phyloP scores from a whole-genome alignment of 1,140 invertebrate species.

The Drosophila sturtevanti region DNA sequence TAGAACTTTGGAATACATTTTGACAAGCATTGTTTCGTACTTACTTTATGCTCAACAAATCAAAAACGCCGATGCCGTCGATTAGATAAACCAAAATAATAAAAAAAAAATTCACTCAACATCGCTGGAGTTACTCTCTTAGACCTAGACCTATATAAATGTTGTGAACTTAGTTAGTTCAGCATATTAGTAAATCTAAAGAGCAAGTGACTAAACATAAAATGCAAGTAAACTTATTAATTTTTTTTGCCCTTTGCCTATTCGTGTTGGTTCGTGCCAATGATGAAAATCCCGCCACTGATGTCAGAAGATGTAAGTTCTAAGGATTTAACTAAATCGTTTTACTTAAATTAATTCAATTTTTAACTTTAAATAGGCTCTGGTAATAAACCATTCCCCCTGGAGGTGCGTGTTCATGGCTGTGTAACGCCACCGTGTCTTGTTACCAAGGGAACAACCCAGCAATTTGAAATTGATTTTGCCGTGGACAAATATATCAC shows the following conservation, averaged over 20 bases:
- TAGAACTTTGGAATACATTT: neutral
- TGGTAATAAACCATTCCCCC: constrained; percentile 63
- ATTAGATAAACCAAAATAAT: constrained; percentile 44
- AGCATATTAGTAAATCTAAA: constrained; percentile 10
- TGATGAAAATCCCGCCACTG: constrained; percentile 38
- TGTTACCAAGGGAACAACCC: constrained; percentile 51
- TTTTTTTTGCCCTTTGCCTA: constrained; percentile 43
- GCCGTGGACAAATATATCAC: constrained; percentile 65
- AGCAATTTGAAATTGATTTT: constrained; percentile 71
- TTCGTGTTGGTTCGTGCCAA: constrained; percentile 17
- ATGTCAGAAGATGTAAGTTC: constrained; percentile 66
- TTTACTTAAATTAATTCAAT: neutral
- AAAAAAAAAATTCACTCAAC: constrained; percentile 29
- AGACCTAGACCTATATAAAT: constrained; percentile 52
- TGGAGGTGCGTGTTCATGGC: constrained; percentile 56
- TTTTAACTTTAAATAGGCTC: constrained; percentile 46
- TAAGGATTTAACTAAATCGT: rapidly evolving
- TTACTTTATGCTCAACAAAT: constrained; percentile 13
- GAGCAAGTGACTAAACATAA: constrained; percentile 25
- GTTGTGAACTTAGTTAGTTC: constrained; percentile 21
- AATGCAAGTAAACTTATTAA: constrained; percentile 41
- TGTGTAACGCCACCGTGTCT: constrained; percentile 65
- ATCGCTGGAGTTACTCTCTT: neutral
- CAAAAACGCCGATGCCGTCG: constrained; percentile 17
- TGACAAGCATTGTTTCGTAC: neutral